phyloP scores from a whole-genome alignment of 2,888 invertebrate species.

The Parascotia fuliginaria region DNA sequence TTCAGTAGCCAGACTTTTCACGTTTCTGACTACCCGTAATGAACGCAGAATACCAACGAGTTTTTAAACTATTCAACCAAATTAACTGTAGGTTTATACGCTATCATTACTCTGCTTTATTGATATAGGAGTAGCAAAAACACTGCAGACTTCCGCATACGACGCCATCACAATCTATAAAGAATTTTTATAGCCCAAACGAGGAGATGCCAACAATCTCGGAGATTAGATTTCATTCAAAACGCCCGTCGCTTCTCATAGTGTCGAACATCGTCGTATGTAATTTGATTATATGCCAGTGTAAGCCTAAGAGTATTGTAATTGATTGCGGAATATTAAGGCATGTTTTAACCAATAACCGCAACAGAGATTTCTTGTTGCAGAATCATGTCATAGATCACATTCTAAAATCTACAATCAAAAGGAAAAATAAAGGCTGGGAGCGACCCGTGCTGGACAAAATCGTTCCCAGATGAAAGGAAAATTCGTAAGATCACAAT shows the following conservation, averaged over 20 bases:
- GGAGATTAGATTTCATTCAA: slow-evolving; percentile 35
- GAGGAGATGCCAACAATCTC: slow-evolving; percentile 35
- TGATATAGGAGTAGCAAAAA: slow-evolving; percentile 9
- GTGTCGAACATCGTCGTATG: slow-evolving; percentile 5
- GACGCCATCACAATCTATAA: slow-evolving; percentile 28
- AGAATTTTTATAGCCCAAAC: slow-evolving; percentile 31
- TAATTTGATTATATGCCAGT: slow-evolving; percentile 10
- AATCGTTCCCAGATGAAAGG: too few relatives aligned
- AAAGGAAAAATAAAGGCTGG: too few relatives aligned
- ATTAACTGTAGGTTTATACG: too few relatives aligned
- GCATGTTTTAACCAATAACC: neutral
- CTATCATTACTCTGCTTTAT: slow-evolving; percentile 1
- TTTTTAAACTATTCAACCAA: too few relatives aligned
- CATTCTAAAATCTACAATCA: too few relatives aligned
- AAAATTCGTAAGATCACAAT: too few relatives aligned
- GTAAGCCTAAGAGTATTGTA: neutral
- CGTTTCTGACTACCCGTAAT: too few relatives aligned
- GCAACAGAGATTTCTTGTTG: too few relatives aligned
- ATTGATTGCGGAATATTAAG: neutral
- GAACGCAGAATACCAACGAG: too few relatives aligned
- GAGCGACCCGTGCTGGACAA: too few relatives aligned
- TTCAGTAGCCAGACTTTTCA: too few relatives aligned
- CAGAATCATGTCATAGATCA: too few relatives aligned
- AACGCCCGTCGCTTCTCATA: slow-evolving; percentile 15
- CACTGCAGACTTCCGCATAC: slow-evolving; percentile 23